phyloP scores from a whole-genome alignment of 2,797 vertebrate species.

The Myotis vivesi region DNA sequence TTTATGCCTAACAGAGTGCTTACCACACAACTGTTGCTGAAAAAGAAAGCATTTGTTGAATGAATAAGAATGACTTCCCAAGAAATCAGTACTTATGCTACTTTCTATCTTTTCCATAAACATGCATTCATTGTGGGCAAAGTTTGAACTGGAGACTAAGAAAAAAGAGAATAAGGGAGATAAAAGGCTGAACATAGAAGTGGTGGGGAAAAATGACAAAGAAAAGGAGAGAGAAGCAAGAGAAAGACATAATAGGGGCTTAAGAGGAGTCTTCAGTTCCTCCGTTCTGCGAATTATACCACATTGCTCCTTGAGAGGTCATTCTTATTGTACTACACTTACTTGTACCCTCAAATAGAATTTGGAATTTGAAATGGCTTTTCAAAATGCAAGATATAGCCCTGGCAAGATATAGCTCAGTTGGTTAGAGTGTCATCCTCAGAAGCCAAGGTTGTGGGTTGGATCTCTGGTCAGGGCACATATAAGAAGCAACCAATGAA shows the following conservation, averaged over 20 bases:
- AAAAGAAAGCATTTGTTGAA: neutral
- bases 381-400: constrained; percentile 1
- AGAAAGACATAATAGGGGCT: neutral
- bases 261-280: neutral
- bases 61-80: constrained; percentile 7
- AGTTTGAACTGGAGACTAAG: neutral
- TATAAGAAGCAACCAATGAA: neutral
- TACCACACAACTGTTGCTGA: neutral
- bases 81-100: neutral
- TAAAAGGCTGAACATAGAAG: neutral
- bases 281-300: neutral
- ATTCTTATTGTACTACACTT: neutral
- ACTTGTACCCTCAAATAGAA: neutral
- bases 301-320: neutral
- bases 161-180: neutral
- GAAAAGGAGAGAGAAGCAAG: neutral
- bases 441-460: neutral
- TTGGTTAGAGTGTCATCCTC: neutral
- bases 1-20: neutral
- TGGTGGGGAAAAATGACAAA: neutral
- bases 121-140: neutral
- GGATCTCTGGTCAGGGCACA: neutral
- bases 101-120: neutral
- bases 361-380: neutral
- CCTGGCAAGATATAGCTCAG: too few relatives aligned